These are phyloP conservation scores for Protomyctophum bolini DNA, from an alignment of 2,113 vertebrate species.

Conservation along the genomic window DNA sequence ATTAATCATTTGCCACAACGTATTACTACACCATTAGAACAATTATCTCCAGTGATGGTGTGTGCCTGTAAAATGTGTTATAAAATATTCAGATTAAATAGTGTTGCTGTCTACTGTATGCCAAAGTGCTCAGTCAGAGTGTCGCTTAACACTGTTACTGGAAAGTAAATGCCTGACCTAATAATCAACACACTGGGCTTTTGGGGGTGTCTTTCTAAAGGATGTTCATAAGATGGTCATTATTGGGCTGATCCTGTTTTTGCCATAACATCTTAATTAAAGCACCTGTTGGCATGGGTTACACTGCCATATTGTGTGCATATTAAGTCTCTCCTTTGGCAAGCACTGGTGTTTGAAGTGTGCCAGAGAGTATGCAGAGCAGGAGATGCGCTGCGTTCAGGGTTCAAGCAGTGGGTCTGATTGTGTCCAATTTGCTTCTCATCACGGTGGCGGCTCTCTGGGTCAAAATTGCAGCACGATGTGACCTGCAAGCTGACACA, in stretches of 20 bases:
- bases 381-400: constrained; percentile 1
- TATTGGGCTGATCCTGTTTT: constrained; percentile 15
- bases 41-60: background rate
- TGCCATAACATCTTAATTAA: constrained; percentile 37
- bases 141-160: constrained; percentile 4
- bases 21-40: background rate
- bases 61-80: background rate
- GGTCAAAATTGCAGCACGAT: constrained; percentile 29
- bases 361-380: background rate
- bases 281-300: constrained; percentile 13
- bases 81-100: background rate
- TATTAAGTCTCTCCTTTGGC: constrained; percentile 13
- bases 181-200: constrained; percentile 23
- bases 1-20: background rate
- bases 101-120: background rate
- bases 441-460: constrained; percentile 16
- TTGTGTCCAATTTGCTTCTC: constrained; percentile 46
- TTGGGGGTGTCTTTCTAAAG: constrained; percentile 24
- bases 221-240: constrained; percentile 28
- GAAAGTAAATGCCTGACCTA: background rate
- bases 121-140: background rate
- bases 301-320: constrained; percentile 18
- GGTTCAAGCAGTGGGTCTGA: constrained; percentile 32
- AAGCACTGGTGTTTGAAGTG: background rate
- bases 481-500: constrained; percentile 15